Conservation (phyloP, 2,888 invertebrate species). For the Trissonchulus sp. region DNA sequence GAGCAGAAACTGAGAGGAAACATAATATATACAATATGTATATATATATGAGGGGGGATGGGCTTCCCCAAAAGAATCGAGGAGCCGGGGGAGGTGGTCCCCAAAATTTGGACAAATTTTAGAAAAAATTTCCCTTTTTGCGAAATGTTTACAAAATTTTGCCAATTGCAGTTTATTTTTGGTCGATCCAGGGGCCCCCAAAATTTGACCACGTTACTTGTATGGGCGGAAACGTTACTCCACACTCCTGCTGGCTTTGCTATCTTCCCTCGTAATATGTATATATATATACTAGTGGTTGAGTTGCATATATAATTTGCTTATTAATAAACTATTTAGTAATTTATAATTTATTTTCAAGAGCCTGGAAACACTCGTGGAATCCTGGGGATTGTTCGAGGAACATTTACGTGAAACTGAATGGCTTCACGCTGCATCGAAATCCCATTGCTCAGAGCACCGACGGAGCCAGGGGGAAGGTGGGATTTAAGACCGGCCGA, state of each 20-base stretch:
- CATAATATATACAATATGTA: too few species aligned
- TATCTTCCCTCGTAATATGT: background rate
- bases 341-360: conserved; percentile 35
- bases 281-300: background rate
- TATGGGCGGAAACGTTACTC: background rate
- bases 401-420: conserved; percentile 90
- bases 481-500: conserved; percentile 74
- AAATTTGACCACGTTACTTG: too few species aligned
- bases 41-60: too few species aligned
- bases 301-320: background rate
- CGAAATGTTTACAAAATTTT: too few species aligned
- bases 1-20: too few species aligned
- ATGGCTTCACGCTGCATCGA: conserved; percentile 92
- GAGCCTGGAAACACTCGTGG: conserved; percentile 93
- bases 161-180: too few species aligned
- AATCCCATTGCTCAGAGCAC: conserved; percentile 98
- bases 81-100: too few species aligned
- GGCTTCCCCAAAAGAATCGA: too few species aligned
- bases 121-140: too few species aligned
- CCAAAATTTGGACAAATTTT: too few species aligned
- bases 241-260: background rate
- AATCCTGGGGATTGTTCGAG: conserved; percentile 93
- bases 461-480: conserved; percentile 80
- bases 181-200: too few species aligned
- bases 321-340: background rate